Base-by-base conservation (phyloP, 2,113 vertebrate species). In the Muscicapa adusta region DNA sequence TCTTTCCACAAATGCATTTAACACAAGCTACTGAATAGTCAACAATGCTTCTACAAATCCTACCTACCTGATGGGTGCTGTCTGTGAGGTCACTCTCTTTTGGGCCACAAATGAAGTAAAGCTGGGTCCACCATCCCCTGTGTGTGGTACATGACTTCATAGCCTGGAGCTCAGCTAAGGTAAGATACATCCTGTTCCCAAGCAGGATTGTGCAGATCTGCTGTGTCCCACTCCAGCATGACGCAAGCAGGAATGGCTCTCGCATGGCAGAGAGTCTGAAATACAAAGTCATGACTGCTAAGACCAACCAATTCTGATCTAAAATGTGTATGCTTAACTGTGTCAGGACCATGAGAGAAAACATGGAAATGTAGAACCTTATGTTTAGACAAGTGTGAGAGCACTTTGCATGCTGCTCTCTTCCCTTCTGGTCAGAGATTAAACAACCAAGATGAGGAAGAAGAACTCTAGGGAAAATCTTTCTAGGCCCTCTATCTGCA, bases 61-160 rank as follows among this genome's bases (percentile, higher is more conserved):
- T 14, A 22, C 16, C 36, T 57, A 14, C 18, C 47, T 73, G 42
- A 51, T 75, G 34, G 20, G 17, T 56, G n/a, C 38, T 75, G 4
- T 43, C 60, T 56, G 66, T 38, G 61, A 42, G 19, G 26, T 74
- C 40, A 19, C 13, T n/a, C 26, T 20, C 2, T 34, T 56, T 29
- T 34, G 40, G 33, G 15, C 7, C 26, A 72, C 22, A 78, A 34
- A 62, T 36, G 24, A 50, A 63, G 2, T 18, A 40, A 29, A 18
- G 28, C 5, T 71, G 53, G 9, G 8, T 62, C 19, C 56, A 36
- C 33, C 16, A 38, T 8, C 1, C 0, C 18, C 19, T 12, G 6
- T 1, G 0, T 19, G 33, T 33, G 53, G 13, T 3, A 0, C 17
- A 2, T 2, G 18, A 16, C 11, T 51, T 80, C n/a, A 5, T 8